A percentile compares a stretch with the other conserved stretches of the same genome.
Evolutionary conservation across 2,797 vertebrate species (phyloP).

Genomic region (Aselliscus stoliczkanus): DNA sequence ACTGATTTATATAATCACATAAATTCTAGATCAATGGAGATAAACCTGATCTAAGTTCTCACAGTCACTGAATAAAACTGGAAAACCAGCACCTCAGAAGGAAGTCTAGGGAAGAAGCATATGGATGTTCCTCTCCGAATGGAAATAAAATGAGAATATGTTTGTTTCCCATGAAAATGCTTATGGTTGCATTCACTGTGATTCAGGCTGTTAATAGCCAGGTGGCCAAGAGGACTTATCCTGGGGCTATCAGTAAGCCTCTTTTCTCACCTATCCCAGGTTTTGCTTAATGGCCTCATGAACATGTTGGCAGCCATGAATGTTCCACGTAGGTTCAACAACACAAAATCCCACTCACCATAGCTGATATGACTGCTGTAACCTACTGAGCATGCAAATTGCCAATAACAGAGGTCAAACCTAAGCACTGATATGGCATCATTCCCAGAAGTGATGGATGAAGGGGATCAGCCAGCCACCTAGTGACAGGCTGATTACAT

Average conservation of each 20-base stretch:
- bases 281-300: background rate
- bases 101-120: background rate
- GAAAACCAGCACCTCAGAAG: background rate
- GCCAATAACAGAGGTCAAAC: conserved; percentile 28
- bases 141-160: background rate
- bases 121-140: background rate
- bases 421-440: background rate
- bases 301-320: background rate
- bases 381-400: conserved; percentile 36
- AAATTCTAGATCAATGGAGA: background rate
- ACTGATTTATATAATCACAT: background rate
- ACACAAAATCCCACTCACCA: background rate
- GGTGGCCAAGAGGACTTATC: background rate
- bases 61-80: background rate
- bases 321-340: background rate
- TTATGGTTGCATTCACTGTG: background rate
- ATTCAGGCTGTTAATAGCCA: background rate
- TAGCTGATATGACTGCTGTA: background rate
- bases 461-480: background rate
- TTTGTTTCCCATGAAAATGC: background rate
- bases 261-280: background rate
- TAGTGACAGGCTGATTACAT: conserved; percentile 44
- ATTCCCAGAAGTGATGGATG: background rate
- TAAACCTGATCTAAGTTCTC: background rate
- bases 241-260: background rate